Base-by-base conservation (phyloP, 1,140 invertebrate species). In the Drosophila teissieri region DNA sequence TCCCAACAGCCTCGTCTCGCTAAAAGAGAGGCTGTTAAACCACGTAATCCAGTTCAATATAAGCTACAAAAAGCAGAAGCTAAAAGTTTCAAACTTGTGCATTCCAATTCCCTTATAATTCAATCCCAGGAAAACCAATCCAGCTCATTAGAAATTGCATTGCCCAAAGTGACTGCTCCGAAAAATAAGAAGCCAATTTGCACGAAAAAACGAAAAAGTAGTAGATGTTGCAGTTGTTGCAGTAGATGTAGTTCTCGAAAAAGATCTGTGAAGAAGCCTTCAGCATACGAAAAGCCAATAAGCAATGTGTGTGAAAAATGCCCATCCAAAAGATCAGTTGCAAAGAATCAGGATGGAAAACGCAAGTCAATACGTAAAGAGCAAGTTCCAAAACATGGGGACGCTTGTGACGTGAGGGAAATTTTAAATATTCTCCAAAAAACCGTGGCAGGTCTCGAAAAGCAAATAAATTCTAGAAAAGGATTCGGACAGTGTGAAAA, bases 351-450 rank as follows among this genome's bases (percentile, higher is more conserved):
- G 34, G 4, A 15, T 12, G 48, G 0, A 17, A 15, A 17, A 8
- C 3, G n/a, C 8, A 17, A 51, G 4, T 17, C 42, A 17, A 17
- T 15, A 0, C 19, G 17, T 12, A 52, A 10, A 7, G 31, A 31
- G 0, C 7, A 31, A 31, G 10, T 31, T 2, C 31, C 8, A 8
- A 31, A 31, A 10, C 31, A 31, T 2, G 8, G 0, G 2, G 19
- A 37, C 19, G 34, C 63, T 4, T 69, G 54, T 22, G 34, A 81
- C 60, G 56, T 79, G 0, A 34, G 22, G n/a, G 55, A 74, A 11
- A 57, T 82, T 8, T 56, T 82, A 5, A 14, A 46, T 2, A 53
- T 83, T 5, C 15, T 82, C 7, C 74, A 74, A 11, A 39, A 63
- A 42, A 79, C 80, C 15, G 44, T 83, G 8, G 39, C 45, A 4